Percentiles rank a stretch among this genome's conserved stretches.
Conservation (phyloP, 2,113 vertebrate species). For the Penelope pileata region DNA sequence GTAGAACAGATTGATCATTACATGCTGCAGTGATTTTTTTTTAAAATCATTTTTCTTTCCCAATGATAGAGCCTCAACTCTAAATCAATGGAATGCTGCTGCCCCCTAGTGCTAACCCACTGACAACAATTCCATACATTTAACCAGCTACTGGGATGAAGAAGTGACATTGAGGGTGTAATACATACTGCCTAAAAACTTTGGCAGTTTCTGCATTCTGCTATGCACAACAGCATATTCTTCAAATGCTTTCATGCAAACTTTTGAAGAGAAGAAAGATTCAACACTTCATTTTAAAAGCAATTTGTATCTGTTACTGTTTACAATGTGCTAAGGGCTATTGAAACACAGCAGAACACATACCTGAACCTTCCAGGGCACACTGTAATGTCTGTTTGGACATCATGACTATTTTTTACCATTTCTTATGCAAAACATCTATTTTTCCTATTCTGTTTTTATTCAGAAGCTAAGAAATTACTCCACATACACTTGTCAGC, state of each 20-base stretch:
- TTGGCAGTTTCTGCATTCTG: not conserved
- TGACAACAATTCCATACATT: not conserved
- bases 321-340: not conserved
- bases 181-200: fast-evolving
- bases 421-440: not conserved
- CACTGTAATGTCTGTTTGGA: fast-evolving
- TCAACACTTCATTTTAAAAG: not conserved
- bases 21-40: not conserved
- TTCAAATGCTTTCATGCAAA: not conserved
- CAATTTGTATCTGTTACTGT: not conserved
- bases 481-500: not conserved
- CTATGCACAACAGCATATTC: not conserved
- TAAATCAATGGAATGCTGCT: not conserved
- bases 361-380: not conserved
- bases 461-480: not conserved
- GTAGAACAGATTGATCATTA: constrained; percentile 5
- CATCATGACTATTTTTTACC: not conserved
- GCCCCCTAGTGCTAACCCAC: constrained; percentile 23
- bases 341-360: not conserved
- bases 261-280: not conserved
- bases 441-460: not conserved
- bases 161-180: fast-evolving
- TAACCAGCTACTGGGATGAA: not conserved
- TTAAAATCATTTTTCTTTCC: not conserved
- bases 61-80: fast-evolving